Evolutionary conservation across 1,140 invertebrate species (phyloP).

Genomic region (Argopecten irradians): DNA sequence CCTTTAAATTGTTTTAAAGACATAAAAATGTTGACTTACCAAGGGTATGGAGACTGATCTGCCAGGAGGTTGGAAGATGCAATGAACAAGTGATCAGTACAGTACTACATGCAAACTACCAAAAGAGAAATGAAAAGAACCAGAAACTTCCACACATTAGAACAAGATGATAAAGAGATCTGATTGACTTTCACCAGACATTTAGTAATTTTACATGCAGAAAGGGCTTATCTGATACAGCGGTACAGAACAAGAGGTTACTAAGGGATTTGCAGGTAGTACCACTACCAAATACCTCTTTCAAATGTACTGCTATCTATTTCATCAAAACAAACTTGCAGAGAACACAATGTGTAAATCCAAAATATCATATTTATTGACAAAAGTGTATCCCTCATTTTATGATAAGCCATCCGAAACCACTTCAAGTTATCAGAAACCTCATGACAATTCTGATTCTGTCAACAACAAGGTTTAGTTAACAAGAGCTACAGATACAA

Average conservation of each 20-base stretch:
- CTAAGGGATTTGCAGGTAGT: not conserved
- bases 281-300: not conserved
- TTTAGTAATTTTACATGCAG: not conserved
- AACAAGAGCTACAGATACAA: not conserved
- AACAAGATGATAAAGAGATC: not conserved
- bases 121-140: not conserved
- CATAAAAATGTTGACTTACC: not conserved
- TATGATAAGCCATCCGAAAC: too few species aligned
- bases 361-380: not conserved
- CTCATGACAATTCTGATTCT: not conserved
- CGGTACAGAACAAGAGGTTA: not conserved
- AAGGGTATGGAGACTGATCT: not conserved
- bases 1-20: too few species aligned
- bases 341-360: not conserved
- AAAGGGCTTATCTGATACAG: not conserved
- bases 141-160: not conserved
- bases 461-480: not conserved
- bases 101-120: not conserved
- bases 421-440: too few species aligned
- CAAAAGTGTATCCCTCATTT: not conserved
- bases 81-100: not conserved
- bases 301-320: not conserved
- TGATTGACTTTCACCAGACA: not conserved
- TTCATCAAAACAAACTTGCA: not conserved
- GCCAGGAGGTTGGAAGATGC: not conserved